Base-by-base conservation (phyloP, 2,888 invertebrate species). In the Tiliacea aurago region DNA sequence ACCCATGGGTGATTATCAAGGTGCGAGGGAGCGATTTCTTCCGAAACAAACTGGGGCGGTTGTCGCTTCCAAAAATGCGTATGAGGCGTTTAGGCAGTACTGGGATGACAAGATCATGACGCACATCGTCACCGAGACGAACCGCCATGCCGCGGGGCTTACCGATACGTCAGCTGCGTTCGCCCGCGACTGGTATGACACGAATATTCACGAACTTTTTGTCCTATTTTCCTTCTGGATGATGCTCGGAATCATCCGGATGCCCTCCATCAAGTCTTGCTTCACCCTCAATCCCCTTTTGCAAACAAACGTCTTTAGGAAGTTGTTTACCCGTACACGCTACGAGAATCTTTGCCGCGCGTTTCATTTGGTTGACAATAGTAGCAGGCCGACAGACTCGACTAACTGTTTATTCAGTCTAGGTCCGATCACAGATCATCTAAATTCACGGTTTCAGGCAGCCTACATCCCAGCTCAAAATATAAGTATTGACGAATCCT, bases 181-280 rank as follows among this genome's bases (percentile, higher is more conserved):
- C n/a, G 49, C 33, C 28, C 37, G 18, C 11, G 37, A 41, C 9
- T 55, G 66, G 59, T 67, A 58, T 58, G 61, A 67, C 28, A 67
- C 58, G 43, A 67, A 67, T 4, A 15, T 59, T 45, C 66, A 67
- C 6, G 65, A 66, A 10, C 0, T 53, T 28, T 41, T 66, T 10
- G 9, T 66, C 41, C 43, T 66, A 5, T 66, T 66, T 65, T 65
- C 65, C 18, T 65, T 65, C 56, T 64, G 64, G 51, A 65, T 65
- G 65, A 65, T 65, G 66, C 41, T 67, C 11, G 61, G 43, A 58
- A 33, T 67, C 67, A 58, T 67, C 43, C 65, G 65, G 55, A 65
- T 65, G 65, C 65, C 65, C 23, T 9, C 41, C 4, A 23, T 41
- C 0, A 63, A 45, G 28, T 63, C 62, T 4, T 63, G 62, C 20